Base-by-base conservation (phyloP, 2,113 vertebrate species). In the Lampris incognitus region DNA sequence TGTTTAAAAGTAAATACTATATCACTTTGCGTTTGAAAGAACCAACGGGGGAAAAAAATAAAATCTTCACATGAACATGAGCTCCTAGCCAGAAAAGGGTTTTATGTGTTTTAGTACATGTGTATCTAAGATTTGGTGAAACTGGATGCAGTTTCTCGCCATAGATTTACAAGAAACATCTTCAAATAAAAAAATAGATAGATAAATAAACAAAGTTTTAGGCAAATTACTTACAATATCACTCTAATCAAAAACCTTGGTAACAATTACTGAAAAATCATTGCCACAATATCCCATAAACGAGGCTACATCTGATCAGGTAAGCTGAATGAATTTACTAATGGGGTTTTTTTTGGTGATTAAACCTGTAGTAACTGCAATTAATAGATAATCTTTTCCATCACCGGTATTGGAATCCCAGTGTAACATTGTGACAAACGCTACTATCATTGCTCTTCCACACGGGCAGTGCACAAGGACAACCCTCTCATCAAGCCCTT, bases 401-500 rank as follows among this genome's bases (percentile, higher is more conserved):
- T 24, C 24, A 24, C 24, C 24, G 24, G 24, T 24, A 54, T 10
- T 63, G 13, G 62, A 62, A 76, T 6, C 72, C 62, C 9, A 44
- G 76, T 36, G 51, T 69, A 56, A 76, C 65, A 84, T 48, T 78
- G 66, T 78, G 54, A 81, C 70, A 66, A 73, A 78, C 75, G 36
- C 69, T 77, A 55, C 13, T 3, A 46, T 69, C 60, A 72, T 80
- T 78, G 82, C 71, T 79, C 38, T 49, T 44, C n/a, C 52, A 49
- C 5, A 67, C 83, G 64, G 72, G 84, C 65, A 75, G 67, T 83
- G 72, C 10, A 64, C 50, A 54, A 73, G 66, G n/a, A 38, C 24
- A 63, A 81, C 60, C 74, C 52, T 38, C 70, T 63, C 69, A 68
- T 76, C 67, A 58, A 59, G 56, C 46, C 52, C 69, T 81, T 70